Evolutionary conservation across 2,113 vertebrate species (phyloP), one percentile per base, ranked within the genome.

Genomic region (Trogon surrucura): DNA sequence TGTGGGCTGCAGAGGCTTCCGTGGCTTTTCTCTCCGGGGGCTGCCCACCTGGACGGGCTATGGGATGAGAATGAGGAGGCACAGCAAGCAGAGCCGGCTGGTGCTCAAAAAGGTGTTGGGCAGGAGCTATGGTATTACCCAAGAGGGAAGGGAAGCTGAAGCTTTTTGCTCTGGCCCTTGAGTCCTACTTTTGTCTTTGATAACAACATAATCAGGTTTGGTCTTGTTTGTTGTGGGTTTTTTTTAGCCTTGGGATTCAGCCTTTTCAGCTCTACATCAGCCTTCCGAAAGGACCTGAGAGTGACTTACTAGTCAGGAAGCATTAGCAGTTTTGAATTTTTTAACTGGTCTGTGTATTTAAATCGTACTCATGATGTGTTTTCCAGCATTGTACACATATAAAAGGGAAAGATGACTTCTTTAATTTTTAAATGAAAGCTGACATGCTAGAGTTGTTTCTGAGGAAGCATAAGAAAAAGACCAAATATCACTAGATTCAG

Each of bases 111-210:
- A 44, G 27, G 2, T 38, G 12, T 53, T 2, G 6, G 23, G 53
- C 53, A 51, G 72, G 45, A 61, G 62, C 23, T 70, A 5, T 0
- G 0, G 22, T 73, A 20, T 16, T 38, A n/a, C 14, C 2, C 27
- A 36, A 2, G 8, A 47, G 30, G 30, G 7, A 41, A 48, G 26
- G 45, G 47, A 64, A 73, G 7, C 47, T 20, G 10, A 9, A 32
- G 6, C 14, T 89, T 77, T 71, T 75, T 60, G 10, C 16, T 86
- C 18, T 65, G 41, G 16, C n/a, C 16, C 8, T 65, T 13, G 36
- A 67, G 44, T 65, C 25, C 19, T 84, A 41, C 60, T 71, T 78
- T 83, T 80, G 15, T 74, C 57, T 85, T 90, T 73, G 62, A 15
- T 86, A 41, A 41, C 10, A 41, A 41, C 41, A 41, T 41, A 41